A percentile compares a stretch with the other conserved stretches of the same genome.
phyloP scores from a whole-genome alignment of 2,113 vertebrate species.

The Limanda limanda region DNA sequence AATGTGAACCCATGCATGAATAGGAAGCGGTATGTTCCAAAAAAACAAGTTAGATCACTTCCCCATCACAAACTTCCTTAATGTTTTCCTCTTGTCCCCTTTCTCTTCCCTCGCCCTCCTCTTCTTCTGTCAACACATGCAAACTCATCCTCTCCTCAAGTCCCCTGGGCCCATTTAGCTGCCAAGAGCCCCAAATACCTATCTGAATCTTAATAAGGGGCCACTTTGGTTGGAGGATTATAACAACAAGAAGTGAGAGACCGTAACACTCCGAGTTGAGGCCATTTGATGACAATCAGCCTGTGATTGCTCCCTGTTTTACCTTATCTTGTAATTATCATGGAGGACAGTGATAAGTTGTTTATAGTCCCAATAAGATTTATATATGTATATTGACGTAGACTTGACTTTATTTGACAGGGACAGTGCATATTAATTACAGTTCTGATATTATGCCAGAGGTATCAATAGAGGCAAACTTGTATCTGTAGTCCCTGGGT shows the following conservation, averaged over 20 bases:
- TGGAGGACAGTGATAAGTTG: no score
- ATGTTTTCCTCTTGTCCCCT: not conserved
- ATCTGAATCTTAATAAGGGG: slow-evolving; percentile 45
- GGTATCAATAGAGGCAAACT: no score
- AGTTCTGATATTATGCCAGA: no score
- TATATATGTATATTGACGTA: no score
- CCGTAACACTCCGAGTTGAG: not conserved
- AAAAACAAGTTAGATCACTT: slow-evolving; percentile 35
- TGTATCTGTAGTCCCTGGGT: no score
- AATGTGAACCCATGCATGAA: slow-evolving; percentile 56
- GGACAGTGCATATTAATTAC: no score
- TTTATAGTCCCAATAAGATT: no score
- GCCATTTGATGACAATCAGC: no score
- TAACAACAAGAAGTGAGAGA: slow-evolving; percentile 15
- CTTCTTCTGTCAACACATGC: slow-evolving; percentile 27
- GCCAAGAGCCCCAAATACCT: slow-evolving; percentile 22
- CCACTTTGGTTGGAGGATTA: slow-evolving; percentile 11
- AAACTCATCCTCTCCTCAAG: slow-evolving; percentile 18
- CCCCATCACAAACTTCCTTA: not conserved
- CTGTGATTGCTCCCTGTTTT: no score
- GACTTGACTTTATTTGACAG: no score
- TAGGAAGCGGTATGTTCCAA: slow-evolving; percentile 23
- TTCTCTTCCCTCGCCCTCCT: not conserved
- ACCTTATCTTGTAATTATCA: no score
- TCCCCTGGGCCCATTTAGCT: slow-evolving; percentile 41